Evolutionary conservation across 2,113 vertebrate species (phyloP).

Genomic region (Zosterops pallidus): DNA sequence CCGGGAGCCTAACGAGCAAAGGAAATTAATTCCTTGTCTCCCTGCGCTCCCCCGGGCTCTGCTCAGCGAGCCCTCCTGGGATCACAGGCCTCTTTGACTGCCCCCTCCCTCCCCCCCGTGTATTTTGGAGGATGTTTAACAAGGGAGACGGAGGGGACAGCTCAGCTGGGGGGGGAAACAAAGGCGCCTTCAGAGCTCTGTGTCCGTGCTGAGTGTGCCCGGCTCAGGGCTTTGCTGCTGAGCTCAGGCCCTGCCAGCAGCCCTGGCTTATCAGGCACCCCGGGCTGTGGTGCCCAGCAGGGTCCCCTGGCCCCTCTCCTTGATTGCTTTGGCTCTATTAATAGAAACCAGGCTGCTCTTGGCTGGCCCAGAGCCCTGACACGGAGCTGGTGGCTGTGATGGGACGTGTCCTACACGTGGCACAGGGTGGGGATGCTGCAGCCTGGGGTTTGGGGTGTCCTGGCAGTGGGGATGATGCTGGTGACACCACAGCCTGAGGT

Average conservation of each 20-base stretch:
- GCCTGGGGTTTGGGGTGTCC: not conserved
- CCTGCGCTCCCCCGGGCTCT: accelerated
- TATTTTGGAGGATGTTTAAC: constrained; percentile 40
- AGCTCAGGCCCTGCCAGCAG: constrained; percentile 28
- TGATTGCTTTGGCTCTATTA: not conserved
- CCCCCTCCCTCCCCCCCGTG: not conserved
- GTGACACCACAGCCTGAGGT: not conserved
- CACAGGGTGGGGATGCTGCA: not conserved
- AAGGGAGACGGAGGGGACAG: constrained; percentile 53
- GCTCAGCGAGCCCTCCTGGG: not conserved
- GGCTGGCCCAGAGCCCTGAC: not conserved
- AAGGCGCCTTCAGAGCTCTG: constrained; percentile 44
- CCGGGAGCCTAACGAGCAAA: not conserved
- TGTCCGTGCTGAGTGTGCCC: not conserved
- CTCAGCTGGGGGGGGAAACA: constrained; percentile 62
- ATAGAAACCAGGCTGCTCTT: not conserved
- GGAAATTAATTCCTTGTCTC: constrained; percentile 27
- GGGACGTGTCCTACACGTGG: accelerated
- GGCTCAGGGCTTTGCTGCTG: not conserved
- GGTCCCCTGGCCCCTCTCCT: not conserved
- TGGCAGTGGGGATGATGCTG: not conserved
- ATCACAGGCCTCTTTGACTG: constrained; percentile 52
- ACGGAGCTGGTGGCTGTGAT: not conserved
- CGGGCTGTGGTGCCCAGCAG: accelerated
- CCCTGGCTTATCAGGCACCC: not conserved